Evolutionary conservation across 2,113 vertebrate genomes (phyloP).

Genomic region (Motacilla alba): DNA sequence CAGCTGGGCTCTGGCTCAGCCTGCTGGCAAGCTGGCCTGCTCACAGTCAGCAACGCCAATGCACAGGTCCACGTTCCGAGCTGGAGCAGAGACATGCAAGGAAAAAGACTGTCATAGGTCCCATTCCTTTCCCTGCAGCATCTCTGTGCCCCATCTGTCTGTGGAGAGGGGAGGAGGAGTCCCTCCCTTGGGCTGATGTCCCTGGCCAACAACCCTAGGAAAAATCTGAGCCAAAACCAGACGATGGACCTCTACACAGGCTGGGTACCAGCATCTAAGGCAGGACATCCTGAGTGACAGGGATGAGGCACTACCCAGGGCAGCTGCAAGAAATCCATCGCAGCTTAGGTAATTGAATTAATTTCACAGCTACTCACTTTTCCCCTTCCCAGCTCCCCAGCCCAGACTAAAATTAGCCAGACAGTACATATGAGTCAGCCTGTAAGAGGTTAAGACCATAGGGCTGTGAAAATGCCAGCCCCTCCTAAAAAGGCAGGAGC

Average conservation of each 20-base stretch:
- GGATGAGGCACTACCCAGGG: not conserved
- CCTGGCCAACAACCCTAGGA: not conserved
- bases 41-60: not conserved
- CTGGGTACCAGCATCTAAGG: not conserved
- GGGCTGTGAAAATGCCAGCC: not conserved
- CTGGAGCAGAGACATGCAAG: not conserved
- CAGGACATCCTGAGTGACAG: not conserved
- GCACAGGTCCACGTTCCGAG: not conserved
- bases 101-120: not conserved
- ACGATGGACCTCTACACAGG: not conserved
- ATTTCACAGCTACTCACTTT: slow-evolving; percentile 52
- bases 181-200: not conserved
- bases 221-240: not conserved
- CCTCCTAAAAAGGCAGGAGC: not conserved
- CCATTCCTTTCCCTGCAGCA: not conserved
- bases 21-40: not conserved
- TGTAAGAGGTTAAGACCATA: slow-evolving; percentile 36
- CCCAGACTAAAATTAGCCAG: slow-evolving; percentile 60
- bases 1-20: not conserved
- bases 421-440: slow-evolving; percentile 44
- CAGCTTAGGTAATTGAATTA: slow-evolving; percentile 59
- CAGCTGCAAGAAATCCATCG: slow-evolving; percentile 8
- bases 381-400: not conserved
- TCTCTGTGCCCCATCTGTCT: not conserved
- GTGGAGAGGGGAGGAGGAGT: not conserved